phyloP scores from a whole-genome alignment of 2,113 vertebrate genomes.

The Pterocles orientalis region DNA sequence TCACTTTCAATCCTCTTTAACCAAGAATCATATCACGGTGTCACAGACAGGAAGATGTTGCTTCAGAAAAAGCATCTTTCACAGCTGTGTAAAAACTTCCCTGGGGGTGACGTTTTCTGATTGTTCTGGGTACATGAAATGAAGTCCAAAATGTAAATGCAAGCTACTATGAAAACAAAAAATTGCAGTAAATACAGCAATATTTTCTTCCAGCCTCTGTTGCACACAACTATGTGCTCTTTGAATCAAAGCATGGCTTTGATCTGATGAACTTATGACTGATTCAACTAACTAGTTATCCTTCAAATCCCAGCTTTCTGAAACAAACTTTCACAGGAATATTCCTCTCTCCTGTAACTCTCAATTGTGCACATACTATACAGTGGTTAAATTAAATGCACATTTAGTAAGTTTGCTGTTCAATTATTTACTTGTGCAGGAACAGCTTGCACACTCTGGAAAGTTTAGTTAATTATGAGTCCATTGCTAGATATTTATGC shows the following conservation, averaged over 20 bases:
- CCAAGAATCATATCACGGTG: slow-evolving; percentile 12
- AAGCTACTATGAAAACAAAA: slow-evolving; percentile 1
- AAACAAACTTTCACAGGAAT: background rate
- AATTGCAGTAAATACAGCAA: background rate
- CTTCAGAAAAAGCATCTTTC: slow-evolving; percentile 58
- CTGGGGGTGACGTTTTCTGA: slow-evolving; percentile 17
- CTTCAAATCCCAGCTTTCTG: background rate
- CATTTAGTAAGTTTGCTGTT: background rate
- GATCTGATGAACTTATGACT: background rate
- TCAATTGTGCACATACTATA: background rate
- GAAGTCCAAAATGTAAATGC: slow-evolving; percentile 34
- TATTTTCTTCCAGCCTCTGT: background rate
- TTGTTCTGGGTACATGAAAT: slow-evolving; percentile 8
- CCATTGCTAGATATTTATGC: background rate
- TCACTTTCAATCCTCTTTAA: background rate
- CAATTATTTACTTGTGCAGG: background rate
- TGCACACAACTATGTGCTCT: background rate
- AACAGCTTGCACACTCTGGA: background rate
- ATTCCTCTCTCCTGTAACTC: background rate
- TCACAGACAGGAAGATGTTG: slow-evolving; percentile 44
- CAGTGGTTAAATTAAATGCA: background rate
- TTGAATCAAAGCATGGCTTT: background rate
- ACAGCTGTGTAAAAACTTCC: slow-evolving; percentile 48
- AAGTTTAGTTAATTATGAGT: slow-evolving; percentile 1
- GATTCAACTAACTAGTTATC: background rate